phyloP scores from a whole-genome alignment of 2,888 invertebrate species.

The Zootermopsis nevadensis region DNA sequence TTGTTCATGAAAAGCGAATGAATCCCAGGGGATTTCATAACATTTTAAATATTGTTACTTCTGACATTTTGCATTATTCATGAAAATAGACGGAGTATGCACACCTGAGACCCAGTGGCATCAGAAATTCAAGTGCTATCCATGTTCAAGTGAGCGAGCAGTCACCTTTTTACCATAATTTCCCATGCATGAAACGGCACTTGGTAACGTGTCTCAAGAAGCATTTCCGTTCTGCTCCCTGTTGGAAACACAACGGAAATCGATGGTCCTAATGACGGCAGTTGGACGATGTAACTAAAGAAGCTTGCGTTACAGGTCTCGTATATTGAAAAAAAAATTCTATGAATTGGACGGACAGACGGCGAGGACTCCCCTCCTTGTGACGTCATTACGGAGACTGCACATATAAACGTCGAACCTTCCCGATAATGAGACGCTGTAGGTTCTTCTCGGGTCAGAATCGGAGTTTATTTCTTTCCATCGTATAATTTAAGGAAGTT shows the following conservation, averaged over 20 bases:
- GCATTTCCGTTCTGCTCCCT: background rate
- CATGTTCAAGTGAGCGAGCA: background rate
- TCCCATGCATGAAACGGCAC: constrained; percentile 1
- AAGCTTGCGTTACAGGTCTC: background rate
- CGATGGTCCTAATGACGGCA: constrained; percentile 25
- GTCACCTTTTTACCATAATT: background rate
- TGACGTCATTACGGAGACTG: no score
- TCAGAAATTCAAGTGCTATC: no score
- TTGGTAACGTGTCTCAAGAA: background rate
- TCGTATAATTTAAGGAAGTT: background rate
- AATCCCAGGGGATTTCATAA: no score
- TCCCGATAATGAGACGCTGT: constrained; percentile 14
- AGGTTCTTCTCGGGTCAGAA: background rate
- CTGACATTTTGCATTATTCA: no score
- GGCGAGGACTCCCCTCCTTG: background rate
- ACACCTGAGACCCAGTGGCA: no score
- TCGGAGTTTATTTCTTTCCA: background rate
- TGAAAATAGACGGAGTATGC: no score
- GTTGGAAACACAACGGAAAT: constrained; percentile 31
- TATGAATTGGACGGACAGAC: background rate
- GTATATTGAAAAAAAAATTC: background rate
- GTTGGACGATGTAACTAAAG: background rate
- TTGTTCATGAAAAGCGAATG: no score
- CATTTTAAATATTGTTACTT: no score
- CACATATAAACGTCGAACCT: background rate